Evolutionary conservation across 2,113 vertebrate genomes (phyloP).

Genomic region (Casuarius casuarius): DNA sequence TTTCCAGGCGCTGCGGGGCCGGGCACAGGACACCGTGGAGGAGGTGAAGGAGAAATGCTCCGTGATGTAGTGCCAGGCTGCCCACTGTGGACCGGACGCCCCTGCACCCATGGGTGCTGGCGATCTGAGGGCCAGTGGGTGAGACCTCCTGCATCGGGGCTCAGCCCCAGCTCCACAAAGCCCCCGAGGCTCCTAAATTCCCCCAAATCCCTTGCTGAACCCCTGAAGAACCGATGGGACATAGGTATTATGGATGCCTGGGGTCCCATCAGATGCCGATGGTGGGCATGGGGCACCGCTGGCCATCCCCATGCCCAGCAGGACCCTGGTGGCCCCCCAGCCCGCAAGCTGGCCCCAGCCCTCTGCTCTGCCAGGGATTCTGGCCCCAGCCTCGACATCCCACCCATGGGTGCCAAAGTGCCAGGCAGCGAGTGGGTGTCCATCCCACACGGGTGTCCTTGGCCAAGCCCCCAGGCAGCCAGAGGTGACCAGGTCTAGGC

Average conservation of each 20-base stretch:
- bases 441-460: too few species aligned
- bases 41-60: conserved; percentile 63
- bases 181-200: background rate
- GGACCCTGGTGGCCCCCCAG: too few species aligned
- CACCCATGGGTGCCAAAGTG: too few species aligned
- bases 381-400: too few species aligned
- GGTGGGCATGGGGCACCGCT: too few species aligned
- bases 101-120: background rate
- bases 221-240: background rate
- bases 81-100: background rate
- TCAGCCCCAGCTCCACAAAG: background rate
- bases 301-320: too few species aligned
- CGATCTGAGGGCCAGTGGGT: too few species aligned
- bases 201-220: background rate
- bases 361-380: too few species aligned
- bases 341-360: too few species aligned
- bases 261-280: background rate
- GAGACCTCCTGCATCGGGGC: accelerated
- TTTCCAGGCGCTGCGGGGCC: conserved; percentile 64
- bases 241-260: accelerated
- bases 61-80: conserved; percentile 41
- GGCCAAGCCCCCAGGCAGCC: too few species aligned
- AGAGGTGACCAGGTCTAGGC: background rate
- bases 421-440: too few species aligned
- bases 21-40: conserved; percentile 38